Conservation (phyloP, 1,140 invertebrate genomes). For the Acromyrmex echinatior region DNA sequence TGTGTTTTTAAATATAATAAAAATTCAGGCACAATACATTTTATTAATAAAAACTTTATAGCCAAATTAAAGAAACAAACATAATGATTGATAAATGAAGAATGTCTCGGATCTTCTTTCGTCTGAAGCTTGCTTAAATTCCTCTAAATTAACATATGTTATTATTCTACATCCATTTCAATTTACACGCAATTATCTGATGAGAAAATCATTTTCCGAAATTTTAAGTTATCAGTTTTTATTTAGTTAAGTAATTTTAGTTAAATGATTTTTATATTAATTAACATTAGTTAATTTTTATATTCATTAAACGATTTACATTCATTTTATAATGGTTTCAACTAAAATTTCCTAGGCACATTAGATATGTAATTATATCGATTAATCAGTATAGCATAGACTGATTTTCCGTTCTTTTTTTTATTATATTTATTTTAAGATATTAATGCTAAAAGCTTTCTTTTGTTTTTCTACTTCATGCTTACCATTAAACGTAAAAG, state of each 20-base stretch:
- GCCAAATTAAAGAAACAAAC: slow-evolving; percentile 36
- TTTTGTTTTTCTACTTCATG: slow-evolving; percentile 37
- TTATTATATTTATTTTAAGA: slow-evolving; percentile 14
- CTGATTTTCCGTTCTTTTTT: slow-evolving; percentile 31
- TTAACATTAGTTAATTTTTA: too few relatives aligned
- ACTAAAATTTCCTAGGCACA: neutral
- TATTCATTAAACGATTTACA: neutral
- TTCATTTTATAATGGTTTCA: neutral
- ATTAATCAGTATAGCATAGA: neutral
- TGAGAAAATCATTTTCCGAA: slow-evolving; percentile 21
- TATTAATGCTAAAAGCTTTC: slow-evolving; percentile 33
- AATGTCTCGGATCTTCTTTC: neutral
- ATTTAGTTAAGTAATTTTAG: neutral
- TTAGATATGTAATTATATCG: neutral
- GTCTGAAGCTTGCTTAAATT: neutral
- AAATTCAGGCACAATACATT: slow-evolving; percentile 10
- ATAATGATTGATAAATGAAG: neutral
- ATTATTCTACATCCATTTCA: neutral
- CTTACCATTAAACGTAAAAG: slow-evolving; percentile 14
- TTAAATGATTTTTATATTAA: neutral
- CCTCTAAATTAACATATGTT: slow-evolving; percentile 17
- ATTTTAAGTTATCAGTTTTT: neutral
- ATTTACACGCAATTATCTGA: slow-evolving; percentile 25
- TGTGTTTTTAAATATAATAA: slow-evolving; percentile 8
- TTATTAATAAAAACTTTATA: neutral